Evolutionary conservation across 2,797 vertebrate genomes (phyloP).

Genomic region (Glossophaga mutica): DNA sequence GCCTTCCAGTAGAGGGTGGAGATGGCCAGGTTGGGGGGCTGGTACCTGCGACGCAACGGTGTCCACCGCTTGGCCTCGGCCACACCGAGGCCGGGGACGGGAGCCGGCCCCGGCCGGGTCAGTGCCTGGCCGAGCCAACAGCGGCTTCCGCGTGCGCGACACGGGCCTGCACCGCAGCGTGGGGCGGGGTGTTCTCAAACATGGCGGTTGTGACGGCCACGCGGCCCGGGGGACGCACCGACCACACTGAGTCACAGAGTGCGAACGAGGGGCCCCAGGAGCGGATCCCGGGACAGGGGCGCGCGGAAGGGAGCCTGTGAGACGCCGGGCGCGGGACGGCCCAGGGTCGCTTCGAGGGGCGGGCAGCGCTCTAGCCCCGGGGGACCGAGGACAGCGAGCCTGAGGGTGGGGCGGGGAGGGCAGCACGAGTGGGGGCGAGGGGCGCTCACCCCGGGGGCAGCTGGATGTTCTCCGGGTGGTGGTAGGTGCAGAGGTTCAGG

Average conservation of each 20-base stretch:
- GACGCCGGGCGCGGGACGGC: rapidly evolving
- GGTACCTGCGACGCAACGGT: constrained; percentile 86
- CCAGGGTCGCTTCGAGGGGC: background rate
- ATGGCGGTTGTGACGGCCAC: rapidly evolving
- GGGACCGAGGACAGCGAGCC: background rate
- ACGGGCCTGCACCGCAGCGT: background rate
- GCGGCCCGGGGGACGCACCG: rapidly evolving
- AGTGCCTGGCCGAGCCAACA: rapidly evolving
- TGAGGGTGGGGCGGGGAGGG: background rate
- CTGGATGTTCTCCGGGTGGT: constrained; percentile 98
- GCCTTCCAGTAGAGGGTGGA: constrained; percentile 99
- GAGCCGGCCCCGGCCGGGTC: rapidly evolving
- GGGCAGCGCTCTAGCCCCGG: background rate
- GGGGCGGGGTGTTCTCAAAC: background rate
- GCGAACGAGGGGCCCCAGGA: rapidly evolving
- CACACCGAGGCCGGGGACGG: rapidly evolving
- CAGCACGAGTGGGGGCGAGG: too few relatives aligned
- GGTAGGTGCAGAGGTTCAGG: constrained; percentile 97
- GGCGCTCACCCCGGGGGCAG: constrained; percentile 92
- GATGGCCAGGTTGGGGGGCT: constrained; percentile 96
- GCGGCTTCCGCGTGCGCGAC: rapidly evolving
- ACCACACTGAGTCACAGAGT: background rate
- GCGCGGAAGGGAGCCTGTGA: rapidly evolving
- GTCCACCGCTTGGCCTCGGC: rapidly evolving
- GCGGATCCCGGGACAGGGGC: rapidly evolving